Base-by-base conservation (phyloP, 2,797 vertebrate genomes). In the Pipistrellus kuhlii region DNA sequence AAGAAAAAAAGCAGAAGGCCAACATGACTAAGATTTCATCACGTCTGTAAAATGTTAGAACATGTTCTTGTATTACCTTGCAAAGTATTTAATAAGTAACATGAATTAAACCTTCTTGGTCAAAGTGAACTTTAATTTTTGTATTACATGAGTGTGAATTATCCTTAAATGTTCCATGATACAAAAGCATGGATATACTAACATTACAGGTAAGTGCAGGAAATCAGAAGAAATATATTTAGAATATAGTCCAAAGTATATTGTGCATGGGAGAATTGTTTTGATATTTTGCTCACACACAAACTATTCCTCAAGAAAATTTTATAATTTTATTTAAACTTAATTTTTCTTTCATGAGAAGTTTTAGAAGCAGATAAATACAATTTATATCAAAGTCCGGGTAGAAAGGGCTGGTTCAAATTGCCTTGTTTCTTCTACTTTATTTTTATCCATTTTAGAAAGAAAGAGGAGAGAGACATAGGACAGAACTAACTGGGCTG, bases 31-130 rank as follows among this genome's bases (percentile, higher is more conserved):
- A 86, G 27, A 12, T 88, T 88, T 87, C 17, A 68, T 86, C 66
- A 53, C 9, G 44, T 75, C 55, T 91, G 17, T n/a, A 38, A 69
- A 89, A 55, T 64, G 44, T 38, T 94, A 80, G 35, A 53, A 11
- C 92, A 27, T 82, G 13, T 76, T 90, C 27, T 96, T 87, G 1
- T 81, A 69, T 69, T 76, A 72, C 35, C 32, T 90, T 90, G 38
- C 64, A 72, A 83, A 86, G 71, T 32, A 77, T 80, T 94, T 85
- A 73, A 30, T 91, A 88, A 93, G 21, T 78, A 93, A 21, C 44
- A 72, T 48, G 41, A 84, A 35, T 90, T 95, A 59, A 94, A 35
- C 57, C 27, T 53, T 32, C 48, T 32, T 78, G 76, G 57, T 95
- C 41, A 85, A 64, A 91, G 38, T 64, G 81, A 95, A 89, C 62